These are phyloP conservation scores for Camptogramma bilineatum DNA, from an alignment of 2,888 invertebrate genomes.

Conservation along the genomic window DNA sequence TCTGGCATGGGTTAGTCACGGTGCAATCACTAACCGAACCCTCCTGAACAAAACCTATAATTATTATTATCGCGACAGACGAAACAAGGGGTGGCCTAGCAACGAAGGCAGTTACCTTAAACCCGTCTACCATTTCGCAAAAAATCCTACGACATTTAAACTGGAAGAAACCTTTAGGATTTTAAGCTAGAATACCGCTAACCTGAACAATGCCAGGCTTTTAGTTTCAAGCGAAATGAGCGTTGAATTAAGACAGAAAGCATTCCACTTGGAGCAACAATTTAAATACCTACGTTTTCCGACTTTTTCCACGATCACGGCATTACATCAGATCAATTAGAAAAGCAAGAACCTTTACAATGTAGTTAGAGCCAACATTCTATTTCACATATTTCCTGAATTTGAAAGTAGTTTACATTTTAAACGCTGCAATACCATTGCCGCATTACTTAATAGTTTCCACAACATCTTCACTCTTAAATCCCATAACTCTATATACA, in stretches of 20 bases:
- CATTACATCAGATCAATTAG: neutral
- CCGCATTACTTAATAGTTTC: too few relatives aligned
- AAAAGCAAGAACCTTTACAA: neutral
- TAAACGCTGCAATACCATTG: too few relatives aligned
- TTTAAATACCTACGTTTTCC: neutral
- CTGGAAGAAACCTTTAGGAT: neutral
- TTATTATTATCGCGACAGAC: conserved; percentile 18
- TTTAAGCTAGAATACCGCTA: neutral
- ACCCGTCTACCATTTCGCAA: conserved; percentile 13
- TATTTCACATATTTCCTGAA: too few relatives aligned
- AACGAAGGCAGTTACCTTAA: conserved; percentile 14
- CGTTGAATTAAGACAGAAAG: neutral
- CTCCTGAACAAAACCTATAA: conserved; percentile 18
- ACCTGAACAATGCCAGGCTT: neutral
- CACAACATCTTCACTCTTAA: too few relatives aligned
- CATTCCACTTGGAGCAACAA: neutral
- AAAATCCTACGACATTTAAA: conserved; percentile 11
- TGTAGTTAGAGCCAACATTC: too few relatives aligned
- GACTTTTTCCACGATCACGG: too few relatives aligned
- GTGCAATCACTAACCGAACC: conserved; percentile 10
- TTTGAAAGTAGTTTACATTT: too few relatives aligned
- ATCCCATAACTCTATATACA: too few relatives aligned
- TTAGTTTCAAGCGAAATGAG: neutral
- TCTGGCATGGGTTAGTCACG: conserved; percentile 8
- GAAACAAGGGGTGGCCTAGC: conserved; percentile 31